Base-by-base conservation (phyloP, 2,888 invertebrate species). In the Drosophila tanythrix region DNA sequence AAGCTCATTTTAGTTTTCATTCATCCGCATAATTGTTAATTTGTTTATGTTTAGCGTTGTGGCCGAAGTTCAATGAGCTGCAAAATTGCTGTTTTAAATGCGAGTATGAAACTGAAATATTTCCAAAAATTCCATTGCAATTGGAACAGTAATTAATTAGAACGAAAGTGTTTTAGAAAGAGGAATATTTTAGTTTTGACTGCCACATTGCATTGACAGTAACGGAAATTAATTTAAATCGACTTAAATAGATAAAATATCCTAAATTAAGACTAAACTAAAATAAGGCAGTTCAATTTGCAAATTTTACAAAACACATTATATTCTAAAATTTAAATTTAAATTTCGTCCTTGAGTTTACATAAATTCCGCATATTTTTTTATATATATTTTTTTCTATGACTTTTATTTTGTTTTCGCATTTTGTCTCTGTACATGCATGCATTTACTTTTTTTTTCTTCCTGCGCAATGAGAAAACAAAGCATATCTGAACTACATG, bases 51-150 rank as follows among this genome's bases (percentile, higher is more conserved):
- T 52, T n/a, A 10, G 18, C 13, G 50, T 18, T 83, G 63, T 29
- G 66, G 70, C 50, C 21, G 3, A 51, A 57, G 66, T 67, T 88
- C 83, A 76, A 86, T 76, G 74, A 55, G 55, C 55, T 48, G 63
- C 52, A n/a, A 60, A 80, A 82, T 76, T 81, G 15, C 51, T 35
- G 18, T 13, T 56, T 36, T 51, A 48, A 56, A 51, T 68, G 25
- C 29, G 43, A 35, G 48, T 25, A 15, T 74, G 31, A 13, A 36
- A 18, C 15, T 38, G 8, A 51, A 56, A 43, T 46, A 31, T 15
- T 63, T 74, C 18, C 3, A 33, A n/a, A 53, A 55, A 58, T 31
- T 8, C 15, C 15, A 13, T 15, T 21, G 10, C n/a, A 71, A 38
- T 57, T 13, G 43, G 5, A 21, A 18, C 2, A 43, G 48, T 31